A percentile compares a stretch with the other conserved stretches of the same genome.
Evolutionary conservation across 2,888 invertebrate genomes (phyloP).

Genomic region (Campoplex nolae): DNA sequence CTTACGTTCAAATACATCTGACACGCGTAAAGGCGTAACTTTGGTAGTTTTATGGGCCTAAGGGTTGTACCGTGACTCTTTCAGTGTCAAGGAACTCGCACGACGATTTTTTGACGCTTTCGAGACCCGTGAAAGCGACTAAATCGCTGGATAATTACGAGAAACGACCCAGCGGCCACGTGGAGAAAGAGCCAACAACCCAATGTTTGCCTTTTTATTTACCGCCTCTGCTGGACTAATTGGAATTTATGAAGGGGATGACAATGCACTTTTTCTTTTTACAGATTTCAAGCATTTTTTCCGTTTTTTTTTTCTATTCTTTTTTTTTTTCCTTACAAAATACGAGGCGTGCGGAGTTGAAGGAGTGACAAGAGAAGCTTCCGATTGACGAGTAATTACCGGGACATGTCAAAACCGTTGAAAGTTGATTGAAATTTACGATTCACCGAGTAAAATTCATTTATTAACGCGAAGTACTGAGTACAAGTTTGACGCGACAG

Average conservation of each 20-base stretch:
- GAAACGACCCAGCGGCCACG: conserved; percentile 26
- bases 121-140: conserved; percentile 56
- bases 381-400: conserved; percentile 39
- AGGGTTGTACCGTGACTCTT: neutral
- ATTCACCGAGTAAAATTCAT: conserved; percentile 20
- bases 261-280: conserved; percentile 35
- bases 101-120: conserved; percentile 4
- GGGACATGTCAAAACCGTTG: neutral
- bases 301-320: neutral
- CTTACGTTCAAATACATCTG: neutral
- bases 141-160: conserved; percentile 69
- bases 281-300: neutral
- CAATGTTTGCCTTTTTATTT: conserved; percentile 33
- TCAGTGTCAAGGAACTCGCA: neutral
- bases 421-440: conserved; percentile 58
- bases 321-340: conserved; percentile 23
- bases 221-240: conserved; percentile 48
- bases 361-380: neutral
- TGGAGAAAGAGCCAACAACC: neutral
- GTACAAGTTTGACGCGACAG: neutral
- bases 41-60: neutral
- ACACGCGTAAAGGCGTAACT: conserved; percentile 24
- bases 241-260: conserved; percentile 54
- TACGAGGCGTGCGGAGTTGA: neutral
- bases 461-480: neutral